phyloP scores from a whole-genome alignment of 2,113 vertebrate species.

The Stercorarius parasiticus region DNA sequence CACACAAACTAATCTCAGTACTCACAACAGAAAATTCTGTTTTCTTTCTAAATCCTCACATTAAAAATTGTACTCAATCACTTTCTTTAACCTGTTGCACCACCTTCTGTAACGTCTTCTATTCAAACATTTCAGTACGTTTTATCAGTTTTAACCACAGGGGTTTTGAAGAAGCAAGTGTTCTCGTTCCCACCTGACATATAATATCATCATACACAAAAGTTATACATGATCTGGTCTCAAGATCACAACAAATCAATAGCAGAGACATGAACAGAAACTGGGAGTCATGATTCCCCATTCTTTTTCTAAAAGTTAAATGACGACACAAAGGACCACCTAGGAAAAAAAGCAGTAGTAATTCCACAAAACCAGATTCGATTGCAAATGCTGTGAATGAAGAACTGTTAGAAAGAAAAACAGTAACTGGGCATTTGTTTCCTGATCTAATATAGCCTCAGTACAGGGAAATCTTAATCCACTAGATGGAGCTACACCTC shows the following conservation, averaged over 20 bases:
- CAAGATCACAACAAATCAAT: not conserved
- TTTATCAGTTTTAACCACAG: not conserved
- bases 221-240: not conserved
- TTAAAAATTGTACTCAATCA: not conserved
- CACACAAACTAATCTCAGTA: not conserved
- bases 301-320: not conserved
- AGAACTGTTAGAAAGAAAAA: not conserved
- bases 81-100: not conserved
- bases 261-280: not conserved
- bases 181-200: not conserved
- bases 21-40: not conserved
- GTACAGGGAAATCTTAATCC: not conserved
- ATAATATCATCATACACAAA: not conserved
- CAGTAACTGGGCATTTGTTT: not conserved
- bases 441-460: not conserved
- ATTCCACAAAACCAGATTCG: not conserved
- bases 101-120: not conserved
- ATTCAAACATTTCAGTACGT: not conserved
- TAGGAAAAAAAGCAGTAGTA: not conserved
- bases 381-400: not conserved
- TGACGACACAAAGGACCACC: not conserved
- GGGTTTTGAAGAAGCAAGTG: not conserved
- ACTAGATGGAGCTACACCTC: conserved; percentile 69
- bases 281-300: not conserved
- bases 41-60: not conserved